These are phyloP conservation scores for Pluvialis apricaria DNA, from an alignment of 2,113 vertebrate genomes.

Conservation along the genomic window DNA sequence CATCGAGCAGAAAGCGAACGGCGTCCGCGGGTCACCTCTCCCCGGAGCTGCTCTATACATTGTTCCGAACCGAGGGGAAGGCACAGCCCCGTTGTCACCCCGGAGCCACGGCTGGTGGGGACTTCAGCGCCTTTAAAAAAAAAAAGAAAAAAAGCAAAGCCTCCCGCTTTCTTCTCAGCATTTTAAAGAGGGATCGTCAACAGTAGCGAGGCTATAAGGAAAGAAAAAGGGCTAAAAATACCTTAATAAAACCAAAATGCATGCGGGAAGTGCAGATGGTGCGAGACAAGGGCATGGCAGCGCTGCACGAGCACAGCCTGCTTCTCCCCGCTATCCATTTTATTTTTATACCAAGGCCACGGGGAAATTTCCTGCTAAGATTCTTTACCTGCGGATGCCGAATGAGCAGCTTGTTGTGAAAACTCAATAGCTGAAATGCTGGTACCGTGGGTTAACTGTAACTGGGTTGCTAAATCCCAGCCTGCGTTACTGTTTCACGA, in stretches of 20 bases:
- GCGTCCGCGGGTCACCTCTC: background rate
- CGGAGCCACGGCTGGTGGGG: background rate
- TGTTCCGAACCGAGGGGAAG: background rate
- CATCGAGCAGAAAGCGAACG: background rate
- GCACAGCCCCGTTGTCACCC: background rate
- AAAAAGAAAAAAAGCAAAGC: background rate
- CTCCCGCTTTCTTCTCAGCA: background rate
- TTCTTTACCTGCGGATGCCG: background rate
- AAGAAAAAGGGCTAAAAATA: conserved; percentile 31
- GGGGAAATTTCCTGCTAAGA: background rate
- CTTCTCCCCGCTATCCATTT: background rate
- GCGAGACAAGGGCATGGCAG: conserved; percentile 18
- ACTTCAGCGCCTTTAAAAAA: background rate
- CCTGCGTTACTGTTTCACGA: fast-evolving
- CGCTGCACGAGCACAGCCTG: background rate
- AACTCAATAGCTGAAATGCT: background rate
- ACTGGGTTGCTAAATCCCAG: background rate
- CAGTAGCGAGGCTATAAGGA: background rate
- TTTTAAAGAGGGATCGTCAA: background rate
- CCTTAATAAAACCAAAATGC: background rate
- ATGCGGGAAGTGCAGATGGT: background rate
- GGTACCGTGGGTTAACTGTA: background rate
- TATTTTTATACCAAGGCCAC: background rate
- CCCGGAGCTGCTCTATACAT: background rate
- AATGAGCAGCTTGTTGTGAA: background rate